Evolutionary conservation across 2,797 vertebrate species (phyloP).

Genomic region (Anniella stebbinsi): DNA sequence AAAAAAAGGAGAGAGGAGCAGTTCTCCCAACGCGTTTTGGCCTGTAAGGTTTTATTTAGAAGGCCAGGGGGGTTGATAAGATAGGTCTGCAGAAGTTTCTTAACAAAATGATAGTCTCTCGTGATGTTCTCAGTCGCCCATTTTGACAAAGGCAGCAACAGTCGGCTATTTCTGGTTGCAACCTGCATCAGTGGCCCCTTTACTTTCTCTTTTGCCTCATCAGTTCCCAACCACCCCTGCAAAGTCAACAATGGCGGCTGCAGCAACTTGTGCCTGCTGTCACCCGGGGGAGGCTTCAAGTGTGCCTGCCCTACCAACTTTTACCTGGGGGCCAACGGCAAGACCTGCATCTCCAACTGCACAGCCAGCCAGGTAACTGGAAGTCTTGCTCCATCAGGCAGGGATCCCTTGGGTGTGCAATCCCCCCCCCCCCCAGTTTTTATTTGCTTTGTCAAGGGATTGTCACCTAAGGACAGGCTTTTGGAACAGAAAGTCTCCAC

Average conservation of each 20-base stretch:
- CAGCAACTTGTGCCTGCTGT: slow-evolving; percentile 90
- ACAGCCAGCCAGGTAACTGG: slow-evolving; percentile 93
- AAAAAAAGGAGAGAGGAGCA: too few relatives aligned
- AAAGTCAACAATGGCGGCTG: slow-evolving; percentile 88
- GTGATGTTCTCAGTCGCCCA: too few relatives aligned
- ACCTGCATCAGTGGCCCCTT: rapidly evolving
- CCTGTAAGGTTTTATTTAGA: too few relatives aligned
- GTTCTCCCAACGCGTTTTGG: too few relatives aligned
- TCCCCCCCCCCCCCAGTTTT: not conserved
- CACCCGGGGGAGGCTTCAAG: slow-evolving; percentile 84
- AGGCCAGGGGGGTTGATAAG: too few relatives aligned
- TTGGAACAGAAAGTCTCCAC: not conserved
- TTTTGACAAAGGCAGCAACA: not conserved
- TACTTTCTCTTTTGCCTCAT: not conserved
- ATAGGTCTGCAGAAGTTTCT: too few relatives aligned
- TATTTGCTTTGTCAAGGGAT: not conserved
- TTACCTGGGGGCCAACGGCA: slow-evolving; percentile 88
- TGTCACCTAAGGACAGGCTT: too few relatives aligned
- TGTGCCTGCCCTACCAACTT: slow-evolving; percentile 88
- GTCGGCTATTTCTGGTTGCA: not conserved
- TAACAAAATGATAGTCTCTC: too few relatives aligned
- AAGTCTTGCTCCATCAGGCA: too few relatives aligned
- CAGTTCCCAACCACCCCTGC: slow-evolving; percentile 88
- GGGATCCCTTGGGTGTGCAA: not conserved
- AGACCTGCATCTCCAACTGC: slow-evolving; percentile 96